Evolutionary conservation across 2,888 invertebrate species (phyloP).

Genomic region (Isoperla grammatica): DNA sequence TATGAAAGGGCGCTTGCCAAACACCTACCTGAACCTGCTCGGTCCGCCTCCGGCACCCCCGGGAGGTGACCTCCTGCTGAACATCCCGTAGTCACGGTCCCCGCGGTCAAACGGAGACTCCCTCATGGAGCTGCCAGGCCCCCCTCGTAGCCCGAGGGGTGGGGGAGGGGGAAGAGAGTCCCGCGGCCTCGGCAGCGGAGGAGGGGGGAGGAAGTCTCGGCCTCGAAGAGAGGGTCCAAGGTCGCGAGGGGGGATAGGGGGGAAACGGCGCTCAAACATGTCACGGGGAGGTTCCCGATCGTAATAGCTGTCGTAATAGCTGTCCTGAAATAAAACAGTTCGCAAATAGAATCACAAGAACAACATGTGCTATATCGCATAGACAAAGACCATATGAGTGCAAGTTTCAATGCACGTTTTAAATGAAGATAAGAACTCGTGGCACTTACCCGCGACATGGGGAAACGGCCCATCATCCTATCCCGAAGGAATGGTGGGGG

Average conservation of each 20-base stretch:
- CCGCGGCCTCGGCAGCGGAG: conserved; percentile 58
- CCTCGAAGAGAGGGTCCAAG: conserved; percentile 34
- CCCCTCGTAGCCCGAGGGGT: conserved; percentile 55
- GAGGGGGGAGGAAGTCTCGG: conserved; percentile 49
- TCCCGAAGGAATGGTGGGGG: conserved; percentile 83
- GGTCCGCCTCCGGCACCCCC: conserved; percentile 15
- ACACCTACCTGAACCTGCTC: conserved; percentile 27
- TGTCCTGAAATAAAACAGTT: conserved; percentile 52
- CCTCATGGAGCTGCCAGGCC: conserved; percentile 61
- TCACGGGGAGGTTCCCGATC: conserved; percentile 69
- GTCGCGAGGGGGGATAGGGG: conserved; percentile 53
- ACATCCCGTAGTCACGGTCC: conserved; percentile 67
- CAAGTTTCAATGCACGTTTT: neutral
- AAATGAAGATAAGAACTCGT: neutral
- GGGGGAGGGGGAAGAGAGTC: conserved; percentile 74
- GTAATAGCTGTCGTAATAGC: conserved; percentile 67
- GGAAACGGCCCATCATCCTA: conserved; percentile 86
- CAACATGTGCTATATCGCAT: neutral
- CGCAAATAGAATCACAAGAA: conserved; percentile 16
- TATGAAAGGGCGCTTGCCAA: too few species aligned
- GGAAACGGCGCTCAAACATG: conserved; percentile 74
- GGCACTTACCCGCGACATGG: conserved; percentile 35
- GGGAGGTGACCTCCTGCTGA: conserved; percentile 75
- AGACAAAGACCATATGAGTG: neutral
- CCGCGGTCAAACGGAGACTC: conserved; percentile 51